Base-by-base conservation (phyloP, 2,888 invertebrate species). In the Alcis repandata region DNA sequence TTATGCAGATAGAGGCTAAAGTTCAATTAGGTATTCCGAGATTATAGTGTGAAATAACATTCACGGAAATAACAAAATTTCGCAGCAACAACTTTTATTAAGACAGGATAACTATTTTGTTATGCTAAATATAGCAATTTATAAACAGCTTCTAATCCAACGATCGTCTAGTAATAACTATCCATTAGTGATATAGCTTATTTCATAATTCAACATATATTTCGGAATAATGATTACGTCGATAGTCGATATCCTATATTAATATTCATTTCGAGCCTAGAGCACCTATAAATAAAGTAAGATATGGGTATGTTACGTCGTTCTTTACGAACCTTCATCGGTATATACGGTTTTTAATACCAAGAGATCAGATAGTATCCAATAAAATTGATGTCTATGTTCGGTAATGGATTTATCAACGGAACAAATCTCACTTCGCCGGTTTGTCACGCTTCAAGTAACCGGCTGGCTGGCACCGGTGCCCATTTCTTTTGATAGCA, bases 181-280 rank as follows among this genome's bases (percentile, higher is more conserved):
- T 74, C 52, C 73, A 80, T 79, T 74, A 77, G 66, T 36, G 74
- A 53, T 64, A 62, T 71, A 64, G 74, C 49, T 75, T 76, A 79
- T 83, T 79, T 79, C 72, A 78, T 78, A 76, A 79, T 81, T 78
- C 74, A 79, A 78, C 76, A 71, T 66, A 33, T 51, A 57, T 71
- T 56, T 45, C 69, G 70, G 63, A 69, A 76, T 74, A 77, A 79
- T 79, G 77, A 81, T 75, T 69, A 32, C 68, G 65, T 67, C 62
- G 63, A 59, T 60, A 71, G 41, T 66, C 13, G 27, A 71, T 72
- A 73, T 64, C 40, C 67, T 58, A 63, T 64, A 70, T 80, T 75
- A 72, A 77, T 77, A 78, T 79, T 77, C 69, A 77, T 60, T 75
- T 32, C 17, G 32, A 56, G 17, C 27, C 41, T 53, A 41, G 32